Base-by-base conservation (phyloP, 2,888 invertebrate genomes). In the Ellobium chinense region DNA sequence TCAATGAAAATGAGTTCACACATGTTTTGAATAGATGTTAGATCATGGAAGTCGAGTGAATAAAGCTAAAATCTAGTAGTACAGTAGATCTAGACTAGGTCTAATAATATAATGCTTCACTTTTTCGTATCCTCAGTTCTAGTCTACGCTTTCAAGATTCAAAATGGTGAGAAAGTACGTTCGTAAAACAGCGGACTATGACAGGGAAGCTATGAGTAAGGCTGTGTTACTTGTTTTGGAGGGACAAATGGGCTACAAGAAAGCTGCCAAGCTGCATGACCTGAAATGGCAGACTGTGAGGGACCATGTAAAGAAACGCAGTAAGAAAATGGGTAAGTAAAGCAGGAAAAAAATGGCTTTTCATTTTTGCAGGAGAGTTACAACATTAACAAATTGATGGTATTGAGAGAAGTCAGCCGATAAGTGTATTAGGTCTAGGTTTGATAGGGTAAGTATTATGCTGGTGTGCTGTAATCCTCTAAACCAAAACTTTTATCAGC, bases 271-370 rank as follows among this genome's bases (percentile, higher is more conserved):
- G 36, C 58, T 60, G 27, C 27, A 60, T 36, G 60, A 36, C 60
- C 60, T 73, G 70, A 70, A 70, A 70, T 70, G 70, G 70, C 70
- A 46, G 56, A 70, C 70, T 9, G 54, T 70, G 54, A 73, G 73
- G 58, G 73, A 73, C n/a, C 73, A 73, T 60, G 73, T 73, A 2
- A 73, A 60, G 34, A 60, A 60, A n/a, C 73, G 73, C 58, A 24
- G 27, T 60, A 56, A 60, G 7, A 58, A 73, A 60, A 73, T 58
- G 54, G 65, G 27, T 65, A 31, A 24, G 65, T 65, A 65, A n/a
- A 31, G 5, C 29, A 65, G 34, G n/a, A n/a, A n/a, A n/a, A n/a
- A n/a, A n/a, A n/a, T n/a, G n/a, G n/a, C n/a, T n/a, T n/a, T n/a
- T n/a, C n/a, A n/a, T n/a, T n/a, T n/a, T n/a, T n/a, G n/a, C n/a